A percentile compares a stretch with the other conserved stretches of the same genome.
Conservation (phyloP, 1,140 invertebrate species). For the Ips nitidus region DNA sequence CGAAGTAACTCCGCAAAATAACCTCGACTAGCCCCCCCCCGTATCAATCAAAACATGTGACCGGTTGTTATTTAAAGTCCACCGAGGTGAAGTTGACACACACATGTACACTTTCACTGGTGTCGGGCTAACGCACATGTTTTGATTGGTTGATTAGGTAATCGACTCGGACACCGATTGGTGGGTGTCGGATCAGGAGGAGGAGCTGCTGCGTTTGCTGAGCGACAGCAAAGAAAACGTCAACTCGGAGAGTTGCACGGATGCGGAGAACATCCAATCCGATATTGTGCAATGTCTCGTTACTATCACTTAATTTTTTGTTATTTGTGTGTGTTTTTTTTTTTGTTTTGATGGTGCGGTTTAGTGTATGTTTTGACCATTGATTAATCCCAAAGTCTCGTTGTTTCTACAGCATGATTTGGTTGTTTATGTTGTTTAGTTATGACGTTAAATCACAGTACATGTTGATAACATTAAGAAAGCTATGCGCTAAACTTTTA, state of each 20-base stretch:
- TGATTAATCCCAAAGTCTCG: too few relatives aligned
- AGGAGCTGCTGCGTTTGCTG: constrained; percentile 73
- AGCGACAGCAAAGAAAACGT: constrained; percentile 52
- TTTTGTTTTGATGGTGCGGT: neutral
- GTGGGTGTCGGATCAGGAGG: constrained; percentile 79
- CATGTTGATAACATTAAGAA: too few relatives aligned
- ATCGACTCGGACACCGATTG: constrained; percentile 72
- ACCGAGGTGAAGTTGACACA: constrained; percentile 25
- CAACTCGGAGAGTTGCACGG: constrained; percentile 48
- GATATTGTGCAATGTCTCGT: constrained; percentile 49
- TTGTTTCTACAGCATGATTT: too few relatives aligned
- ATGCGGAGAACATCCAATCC: constrained; percentile 52
- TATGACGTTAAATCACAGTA: too few relatives aligned
- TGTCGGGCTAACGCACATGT: constrained; percentile 42
- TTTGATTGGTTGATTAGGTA: constrained; percentile 52
- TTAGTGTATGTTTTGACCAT: neutral
- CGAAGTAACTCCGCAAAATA: too few relatives aligned
- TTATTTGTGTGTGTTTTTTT: neutral
- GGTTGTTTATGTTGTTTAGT: too few relatives aligned
- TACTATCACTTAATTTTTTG: constrained; percentile 37
- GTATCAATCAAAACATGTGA: constrained; percentile 45
- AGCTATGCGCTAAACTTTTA: too few relatives aligned
- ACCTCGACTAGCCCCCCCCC: neutral
- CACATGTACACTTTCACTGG: neutral
- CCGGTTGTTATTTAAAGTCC: constrained; percentile 46